Base-by-base conservation (phyloP, 2,113 vertebrate species). In the Serilophus lunatus region DNA sequence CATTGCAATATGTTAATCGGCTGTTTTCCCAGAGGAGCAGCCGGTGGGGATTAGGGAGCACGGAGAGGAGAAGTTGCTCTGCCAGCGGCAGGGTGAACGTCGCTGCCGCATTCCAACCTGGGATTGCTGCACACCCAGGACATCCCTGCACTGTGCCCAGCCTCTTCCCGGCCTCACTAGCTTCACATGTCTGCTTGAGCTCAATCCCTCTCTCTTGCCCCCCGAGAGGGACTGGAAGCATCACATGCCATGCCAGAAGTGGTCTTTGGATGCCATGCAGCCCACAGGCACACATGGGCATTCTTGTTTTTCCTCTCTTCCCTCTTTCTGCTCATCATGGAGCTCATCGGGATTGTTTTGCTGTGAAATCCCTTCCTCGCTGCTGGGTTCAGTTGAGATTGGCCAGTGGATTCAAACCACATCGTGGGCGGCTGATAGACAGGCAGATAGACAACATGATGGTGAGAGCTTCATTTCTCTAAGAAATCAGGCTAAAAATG, bases 401-500 rank as follows among this genome's bases (percentile, higher is more conserved):
- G 95, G 88, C 68, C 88, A 1, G 86, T 86, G 80, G 80, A 75
- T 88, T 86, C 91, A 94, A 88, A 83, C 64, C 4, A 0, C 44
- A 42, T 6, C 0, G 64, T 95, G 82, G 90, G 94, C 0, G 24
- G 82, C 86, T 97, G 95, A 94, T 77, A 90, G 91, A 91, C 93
- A 95, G 80, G 83, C 86, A 93, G 88, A 95, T 66, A 94, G 91
- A 94, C 86, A 95, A 88, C 29, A n/a, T 56, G 76, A 83, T 63
- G 61, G 80, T 11, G 3, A 88, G 68, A 95, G 80, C 38, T 92
- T 78, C 24, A 12, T 88, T 96, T 71, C 94, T 93, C 56, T 66
- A 81, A 88, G 80, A 68, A 88, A 95, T 51, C 0, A 0, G 85
- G 77, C 90, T 96, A 86, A 96, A 96, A 96, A 96, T 71, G 28